Evolutionary conservation across 2,797 vertebrate species (phyloP).

Genomic region (Sebastes variabilis): DNA sequence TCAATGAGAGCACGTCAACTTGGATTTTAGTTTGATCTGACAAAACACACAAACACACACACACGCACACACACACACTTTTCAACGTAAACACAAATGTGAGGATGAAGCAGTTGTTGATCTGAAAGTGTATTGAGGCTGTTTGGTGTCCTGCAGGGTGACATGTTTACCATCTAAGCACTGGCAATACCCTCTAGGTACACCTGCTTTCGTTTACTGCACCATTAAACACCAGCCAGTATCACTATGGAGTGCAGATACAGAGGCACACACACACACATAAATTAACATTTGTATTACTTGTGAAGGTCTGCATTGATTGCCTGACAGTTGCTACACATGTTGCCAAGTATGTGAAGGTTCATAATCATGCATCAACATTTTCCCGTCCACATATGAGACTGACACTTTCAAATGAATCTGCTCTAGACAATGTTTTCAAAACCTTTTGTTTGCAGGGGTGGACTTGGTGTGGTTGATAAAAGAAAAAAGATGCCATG

Average conservation of each 20-base stretch:
- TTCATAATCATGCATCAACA: neutral
- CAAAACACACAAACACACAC: constrained; percentile 19
- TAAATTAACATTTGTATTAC: neutral
- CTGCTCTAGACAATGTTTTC: neutral
- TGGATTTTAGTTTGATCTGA: constrained; percentile 62
- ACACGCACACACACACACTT: neutral
- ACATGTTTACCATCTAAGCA: constrained; percentile 17
- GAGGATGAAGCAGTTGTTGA: constrained; percentile 1
- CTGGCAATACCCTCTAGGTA: neutral
- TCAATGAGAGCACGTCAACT: constrained; percentile 69
- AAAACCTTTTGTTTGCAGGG: neutral
- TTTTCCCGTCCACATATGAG: neutral
- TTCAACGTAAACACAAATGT: constrained; percentile 6
- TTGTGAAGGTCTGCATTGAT: neutral
- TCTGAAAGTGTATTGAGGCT: neutral
- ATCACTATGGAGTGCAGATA: neutral
- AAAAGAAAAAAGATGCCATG: neutral
- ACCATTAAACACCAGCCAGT: neutral
- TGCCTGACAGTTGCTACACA: neutral
- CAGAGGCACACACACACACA: neutral
- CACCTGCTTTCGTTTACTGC: neutral
- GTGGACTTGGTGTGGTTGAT: neutral
- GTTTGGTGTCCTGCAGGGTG: neutral
- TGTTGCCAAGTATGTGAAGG: neutral
- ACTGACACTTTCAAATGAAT: neutral